phyloP scores from a whole-genome alignment of 2,113 vertebrate species.

The Egretta garzetta region DNA sequence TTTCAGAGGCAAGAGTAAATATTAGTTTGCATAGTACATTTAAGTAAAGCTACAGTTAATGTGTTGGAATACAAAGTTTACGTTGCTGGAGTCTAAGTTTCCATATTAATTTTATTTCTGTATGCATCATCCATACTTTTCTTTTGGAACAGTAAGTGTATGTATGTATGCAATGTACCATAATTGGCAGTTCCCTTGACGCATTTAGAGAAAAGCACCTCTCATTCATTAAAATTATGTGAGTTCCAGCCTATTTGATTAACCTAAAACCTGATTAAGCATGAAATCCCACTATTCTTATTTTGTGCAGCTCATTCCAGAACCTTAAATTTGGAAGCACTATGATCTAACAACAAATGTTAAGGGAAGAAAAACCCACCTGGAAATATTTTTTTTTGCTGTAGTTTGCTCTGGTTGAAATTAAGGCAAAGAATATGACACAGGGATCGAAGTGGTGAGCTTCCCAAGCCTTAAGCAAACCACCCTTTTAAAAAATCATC shows the following conservation, averaged over 20 bases:
- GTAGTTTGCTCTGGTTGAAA: neutral
- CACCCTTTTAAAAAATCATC: neutral
- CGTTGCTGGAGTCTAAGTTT: neutral
- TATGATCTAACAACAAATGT: neutral
- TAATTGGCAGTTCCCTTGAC: neutral
- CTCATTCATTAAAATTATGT: neutral
- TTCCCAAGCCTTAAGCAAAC: neutral
- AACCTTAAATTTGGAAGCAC: neutral
- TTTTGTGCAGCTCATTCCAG: neutral
- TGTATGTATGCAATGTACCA: accelerated
- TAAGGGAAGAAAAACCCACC: neutral
- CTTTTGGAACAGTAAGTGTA: neutral
- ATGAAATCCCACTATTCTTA: neutral
- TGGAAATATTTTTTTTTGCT: neutral
- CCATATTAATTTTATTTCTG: neutral
- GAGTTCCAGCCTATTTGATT: neutral
- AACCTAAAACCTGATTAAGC: neutral
- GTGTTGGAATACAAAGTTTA: slow-evolving; percentile 22
- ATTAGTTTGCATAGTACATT: neutral
- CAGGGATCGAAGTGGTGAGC: neutral
- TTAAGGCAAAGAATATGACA: slow-evolving; percentile 5
- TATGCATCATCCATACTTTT: neutral
- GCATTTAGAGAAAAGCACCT: neutral
- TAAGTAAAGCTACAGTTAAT: slow-evolving; percentile 24
- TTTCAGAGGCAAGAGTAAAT: slow-evolving; percentile 46